These are phyloP conservation scores for Mobula birostris DNA, from an alignment of 2,113 vertebrate species.

Conservation along the genomic window DNA sequence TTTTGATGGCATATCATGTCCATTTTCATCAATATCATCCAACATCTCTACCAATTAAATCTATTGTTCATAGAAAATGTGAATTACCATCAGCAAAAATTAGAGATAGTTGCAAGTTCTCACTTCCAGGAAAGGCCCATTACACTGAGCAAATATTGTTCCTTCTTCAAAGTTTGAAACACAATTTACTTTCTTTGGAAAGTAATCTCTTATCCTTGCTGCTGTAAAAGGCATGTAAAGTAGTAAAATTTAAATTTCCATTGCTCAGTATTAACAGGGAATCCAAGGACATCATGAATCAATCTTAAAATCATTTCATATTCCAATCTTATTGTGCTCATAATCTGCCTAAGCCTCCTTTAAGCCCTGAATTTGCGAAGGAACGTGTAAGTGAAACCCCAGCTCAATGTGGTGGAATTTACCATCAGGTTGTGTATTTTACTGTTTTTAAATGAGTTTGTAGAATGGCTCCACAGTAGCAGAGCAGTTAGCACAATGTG, in stretches of 20 bases:
- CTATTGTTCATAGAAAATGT: not conserved
- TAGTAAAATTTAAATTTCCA: too few species aligned
- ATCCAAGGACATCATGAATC: too few species aligned
- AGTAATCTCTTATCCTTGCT: too few species aligned
- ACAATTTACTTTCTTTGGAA: too few species aligned
- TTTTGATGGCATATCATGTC: not conserved
- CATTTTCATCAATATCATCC: not conserved
- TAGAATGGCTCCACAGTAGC: not conserved
- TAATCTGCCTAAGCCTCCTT: not conserved
- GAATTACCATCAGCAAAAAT: not conserved
- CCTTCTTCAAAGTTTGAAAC: too few species aligned
- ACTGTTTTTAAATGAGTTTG: not conserved
- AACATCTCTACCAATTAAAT: not conserved
- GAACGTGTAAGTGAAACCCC: not conserved
- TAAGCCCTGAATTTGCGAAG: not conserved
- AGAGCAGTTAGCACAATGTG: too few species aligned
- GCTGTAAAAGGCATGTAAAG: too few species aligned
- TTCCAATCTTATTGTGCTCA: not conserved
- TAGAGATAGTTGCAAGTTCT: not conserved
- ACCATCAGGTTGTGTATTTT: not conserved
- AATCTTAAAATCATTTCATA: too few species aligned
- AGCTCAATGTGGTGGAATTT: not conserved
- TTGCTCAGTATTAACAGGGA: too few species aligned
- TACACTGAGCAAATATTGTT: too few species aligned
- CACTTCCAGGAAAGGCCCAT: not conserved